These are phyloP conservation scores for Minunthozetes semirufus DNA, from an alignment of 2,888 invertebrate species.

Conservation along the genomic window DNA sequence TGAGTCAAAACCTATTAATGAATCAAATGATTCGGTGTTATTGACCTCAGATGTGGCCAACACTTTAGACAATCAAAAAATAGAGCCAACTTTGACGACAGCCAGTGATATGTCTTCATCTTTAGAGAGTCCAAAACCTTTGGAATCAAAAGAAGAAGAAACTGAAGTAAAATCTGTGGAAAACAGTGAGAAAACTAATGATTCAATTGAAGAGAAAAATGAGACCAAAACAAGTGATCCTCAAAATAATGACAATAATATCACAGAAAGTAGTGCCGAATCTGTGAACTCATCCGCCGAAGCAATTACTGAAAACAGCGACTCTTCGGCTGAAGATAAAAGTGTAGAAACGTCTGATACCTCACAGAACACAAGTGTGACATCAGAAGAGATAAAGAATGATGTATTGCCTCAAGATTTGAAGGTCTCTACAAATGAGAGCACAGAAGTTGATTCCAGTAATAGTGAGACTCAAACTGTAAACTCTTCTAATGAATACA, in stretches of 20 bases:
- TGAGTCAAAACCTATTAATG: neutral
- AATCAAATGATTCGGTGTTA: neutral
- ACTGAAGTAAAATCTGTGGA: neutral
- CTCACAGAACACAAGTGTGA: too few relatives aligned
- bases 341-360: neutral
- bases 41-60: neutral
- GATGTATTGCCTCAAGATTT: neutral
- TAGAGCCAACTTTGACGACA: too few relatives aligned
- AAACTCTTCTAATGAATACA: neutral
- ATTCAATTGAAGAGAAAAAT: neutral
- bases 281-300: neutral
- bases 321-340: neutral
- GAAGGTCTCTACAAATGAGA: neutral
- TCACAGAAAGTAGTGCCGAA: neutral
- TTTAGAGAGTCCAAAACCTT: neutral
- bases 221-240: neutral
- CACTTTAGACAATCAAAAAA: neutral
- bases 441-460: neutral
- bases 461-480: neutral
- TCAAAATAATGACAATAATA: neutral
- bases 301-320: neutral
- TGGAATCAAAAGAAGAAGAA: too few relatives aligned
- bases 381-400: neutral
- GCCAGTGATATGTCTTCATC: too few relatives aligned
- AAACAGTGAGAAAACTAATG: neutral